These are phyloP conservation scores for Julus scandinavius DNA, from an alignment of 2,888 invertebrate species.

Conservation along the genomic window DNA sequence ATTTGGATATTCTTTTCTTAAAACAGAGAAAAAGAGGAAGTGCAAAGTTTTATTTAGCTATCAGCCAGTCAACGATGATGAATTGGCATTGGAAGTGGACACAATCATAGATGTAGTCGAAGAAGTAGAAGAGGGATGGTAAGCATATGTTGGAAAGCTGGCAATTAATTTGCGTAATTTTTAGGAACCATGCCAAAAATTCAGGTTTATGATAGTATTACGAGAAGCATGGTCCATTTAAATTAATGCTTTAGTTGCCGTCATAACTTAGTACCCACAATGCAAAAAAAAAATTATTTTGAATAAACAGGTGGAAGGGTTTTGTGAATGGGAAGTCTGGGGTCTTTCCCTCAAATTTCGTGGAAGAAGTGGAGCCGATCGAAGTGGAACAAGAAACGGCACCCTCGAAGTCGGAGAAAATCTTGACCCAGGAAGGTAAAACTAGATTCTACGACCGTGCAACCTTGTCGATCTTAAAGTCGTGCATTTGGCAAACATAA, in stretches of 20 bases:
- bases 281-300: background rate
- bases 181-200: too few relatives aligned
- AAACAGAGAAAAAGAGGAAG: constrained; percentile 69
- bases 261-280: too few relatives aligned
- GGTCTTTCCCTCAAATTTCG: constrained; percentile 97
- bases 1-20: background rate
- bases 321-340: constrained; percentile 82
- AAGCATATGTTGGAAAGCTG: constrained; percentile 69
- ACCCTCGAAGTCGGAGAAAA: background rate
- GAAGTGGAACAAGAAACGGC: constrained; percentile 56
- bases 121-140: constrained; percentile 92
- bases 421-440: constrained; percentile 28
- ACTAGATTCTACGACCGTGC: background rate
- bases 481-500: too few relatives aligned
- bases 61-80: constrained; percentile 92
- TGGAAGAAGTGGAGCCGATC: constrained; percentile 69
- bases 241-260: too few relatives aligned
- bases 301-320: constrained; percentile 71
- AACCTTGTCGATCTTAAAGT: background rate
- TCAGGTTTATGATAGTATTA: too few relatives aligned
- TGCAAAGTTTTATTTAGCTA: constrained; percentile 91
- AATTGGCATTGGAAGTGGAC: constrained; percentile 85
- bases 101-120: constrained; percentile 90
- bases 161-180: background rate
- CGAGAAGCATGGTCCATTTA: too few relatives aligned